These are phyloP conservation scores for Antechinus stuartii DNA, from an alignment of 2,113 vertebrate species.

Conservation along the genomic window DNA sequence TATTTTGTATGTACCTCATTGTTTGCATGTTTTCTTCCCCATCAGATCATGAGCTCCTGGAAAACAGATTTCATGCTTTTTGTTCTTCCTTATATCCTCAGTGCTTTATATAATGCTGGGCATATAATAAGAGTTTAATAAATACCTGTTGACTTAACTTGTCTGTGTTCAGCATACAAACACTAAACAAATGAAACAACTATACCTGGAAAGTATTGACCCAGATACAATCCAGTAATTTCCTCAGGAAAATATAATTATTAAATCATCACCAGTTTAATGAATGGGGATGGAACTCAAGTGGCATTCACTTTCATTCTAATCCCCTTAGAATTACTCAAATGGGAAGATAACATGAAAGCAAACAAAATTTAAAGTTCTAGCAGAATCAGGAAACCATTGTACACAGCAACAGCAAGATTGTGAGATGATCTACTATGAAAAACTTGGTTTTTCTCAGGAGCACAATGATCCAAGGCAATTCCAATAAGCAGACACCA, in stretches of 20 bases:
- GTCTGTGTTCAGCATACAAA: conserved; percentile 34
- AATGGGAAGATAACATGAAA: not conserved
- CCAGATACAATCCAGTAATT: conserved; percentile 28
- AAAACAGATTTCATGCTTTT: not conserved
- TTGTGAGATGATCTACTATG: no score
- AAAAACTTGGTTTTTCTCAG: no score
- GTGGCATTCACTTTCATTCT: not conserved
- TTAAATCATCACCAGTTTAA: conserved; percentile 34
- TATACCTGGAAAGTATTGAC: not conserved
- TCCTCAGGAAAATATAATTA: conserved; percentile 17
- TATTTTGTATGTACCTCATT: not conserved
- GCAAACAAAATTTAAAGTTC: conserved; percentile 4
- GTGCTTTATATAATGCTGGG: not conserved
- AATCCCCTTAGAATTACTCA: not conserved
- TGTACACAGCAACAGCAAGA: no score
- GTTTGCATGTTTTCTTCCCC: not conserved
- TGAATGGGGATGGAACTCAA: conserved; percentile 14
- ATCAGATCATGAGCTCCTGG: not conserved
- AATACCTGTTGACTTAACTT: not conserved
- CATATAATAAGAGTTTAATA: not conserved
- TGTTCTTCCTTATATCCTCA: not conserved
- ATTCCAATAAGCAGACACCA: no score
- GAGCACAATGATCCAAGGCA: no score
- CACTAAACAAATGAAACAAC: conserved; percentile 41
- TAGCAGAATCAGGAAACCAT: not conserved